Base-by-base conservation (phyloP, 2,888 invertebrate genomes). In the Macrophya alboannulata region DNA sequence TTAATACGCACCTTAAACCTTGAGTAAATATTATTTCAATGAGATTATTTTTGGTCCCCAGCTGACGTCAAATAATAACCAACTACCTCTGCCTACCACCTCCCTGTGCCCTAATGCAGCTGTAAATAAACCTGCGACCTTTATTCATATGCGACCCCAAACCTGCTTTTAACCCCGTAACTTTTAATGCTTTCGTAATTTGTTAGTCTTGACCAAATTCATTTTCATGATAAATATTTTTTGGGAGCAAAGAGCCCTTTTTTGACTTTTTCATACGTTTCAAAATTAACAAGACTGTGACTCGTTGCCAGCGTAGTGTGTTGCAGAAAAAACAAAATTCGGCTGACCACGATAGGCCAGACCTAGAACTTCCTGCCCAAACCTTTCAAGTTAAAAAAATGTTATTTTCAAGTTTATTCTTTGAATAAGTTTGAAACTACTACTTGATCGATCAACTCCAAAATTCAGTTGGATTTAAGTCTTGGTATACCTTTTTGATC, bases 1-100 rank as follows among this genome's bases (percentile, higher is more conserved):
- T 77, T 77, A 77, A 77, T 77, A 43, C 77, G 77, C 77, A 55
- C 48, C 77, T 77, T 77, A 77, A 77, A 77, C 77, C 77, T 77
- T 55, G 51, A 77, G 37, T 31, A 77, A 77, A 77, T 55, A 77
- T 51, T 77, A 55, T 51, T 77, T 31, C 77, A 77, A 77, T 77
- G 77, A 77, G 48, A 77, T 77, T 51, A 77, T 77, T 77, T 77
- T 77, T 21, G 45, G 72, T 45, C 72, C n/a, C 43, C 43, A 74
- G 43, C 72, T 45, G 72, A 74, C 72, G 72, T 74, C 72, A 21
- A 74, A 74, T 74, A 74, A 74, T 74, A 74, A 17, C 72, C 40
- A 68, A 25, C 25, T 15, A 31, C 65, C 31, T 62, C 1, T 3
- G 1, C 31, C 31, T 37, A 31, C 10, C 21, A 5, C 9, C 40